A percentile compares a stretch with the other conserved stretches of the same genome.
Conservation (phyloP, 2,113 vertebrate genomes). For the Pteronura brasiliensis region DNA sequence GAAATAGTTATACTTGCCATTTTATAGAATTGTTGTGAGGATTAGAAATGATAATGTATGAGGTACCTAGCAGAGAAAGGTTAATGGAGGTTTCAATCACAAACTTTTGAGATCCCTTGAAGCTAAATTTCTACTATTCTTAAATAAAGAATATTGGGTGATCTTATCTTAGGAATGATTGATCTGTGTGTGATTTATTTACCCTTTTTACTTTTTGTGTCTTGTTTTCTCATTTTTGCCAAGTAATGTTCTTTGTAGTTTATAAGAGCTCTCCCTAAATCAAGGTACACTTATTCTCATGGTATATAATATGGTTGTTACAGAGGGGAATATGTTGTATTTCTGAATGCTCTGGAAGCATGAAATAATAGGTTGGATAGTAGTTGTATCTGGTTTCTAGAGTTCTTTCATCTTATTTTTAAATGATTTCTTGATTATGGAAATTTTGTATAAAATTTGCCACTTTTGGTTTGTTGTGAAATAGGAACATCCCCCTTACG, state of each 20-base stretch:
- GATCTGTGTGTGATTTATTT: neutral
- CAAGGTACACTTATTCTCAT: neutral
- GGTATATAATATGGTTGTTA: neutral
- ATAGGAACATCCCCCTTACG: neutral
- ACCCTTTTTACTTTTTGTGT: neutral
- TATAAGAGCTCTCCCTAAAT: neutral
- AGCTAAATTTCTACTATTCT: neutral
- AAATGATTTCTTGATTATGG: neutral
- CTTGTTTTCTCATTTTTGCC: neutral
- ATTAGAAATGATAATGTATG: neutral
- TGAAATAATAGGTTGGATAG: neutral
- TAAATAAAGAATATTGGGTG: neutral
- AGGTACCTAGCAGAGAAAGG: constrained; percentile 8
- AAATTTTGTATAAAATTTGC: neutral
- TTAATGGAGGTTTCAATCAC: neutral
- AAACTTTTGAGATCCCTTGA: neutral
- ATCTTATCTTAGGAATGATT: neutral
- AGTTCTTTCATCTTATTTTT: neutral
- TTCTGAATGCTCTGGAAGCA: neutral
- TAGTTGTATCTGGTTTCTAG: neutral
- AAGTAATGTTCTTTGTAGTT: neutral
- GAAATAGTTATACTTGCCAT: neutral
- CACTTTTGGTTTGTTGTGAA: neutral
- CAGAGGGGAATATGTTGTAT: neutral
- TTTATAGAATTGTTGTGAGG: constrained; percentile 16